Evolutionary conservation across 2,113 vertebrate species (phyloP), one percentile per base, ranked within the genome.

Genomic region (Piliocolobus tephrosceles): DNA sequence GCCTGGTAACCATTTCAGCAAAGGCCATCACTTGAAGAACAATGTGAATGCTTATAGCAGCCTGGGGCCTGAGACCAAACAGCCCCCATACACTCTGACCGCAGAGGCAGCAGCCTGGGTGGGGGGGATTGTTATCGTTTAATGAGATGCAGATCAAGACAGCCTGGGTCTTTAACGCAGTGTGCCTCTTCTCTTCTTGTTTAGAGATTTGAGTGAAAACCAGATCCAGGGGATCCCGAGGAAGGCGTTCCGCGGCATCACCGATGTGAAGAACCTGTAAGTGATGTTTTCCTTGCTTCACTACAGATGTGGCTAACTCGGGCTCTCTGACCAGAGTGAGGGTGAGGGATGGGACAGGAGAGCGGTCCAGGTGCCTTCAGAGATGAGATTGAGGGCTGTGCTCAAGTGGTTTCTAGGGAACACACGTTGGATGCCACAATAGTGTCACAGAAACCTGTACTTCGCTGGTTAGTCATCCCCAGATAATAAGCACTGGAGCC

Each of bases 151-250:
- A 82, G 93, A 97, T 89, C 93, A 95, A 96, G 92, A 16, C 20
- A 20, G 95, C 97, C 92, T 93, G 18, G 30, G 97, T 91, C 58
- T 47, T 94, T 98, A 98, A 98, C 47, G 32, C 6, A 4, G 6
- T 89, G 61, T 93, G 73, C 94, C 97, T 97, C 94, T 92, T 98
- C 75, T 98, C 97, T 75, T 90, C n/a, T 98, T 96, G 64, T 98
- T 90, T 98, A 99, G 99, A 98, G 99, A 99, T 98, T 99, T 99
- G 96, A 99, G 99, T 20, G 99, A 99, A 98, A 99, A 99, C 98
- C 99, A 99, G 99, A 99, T 99, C 89, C 99, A 99, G 99, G 99
- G 99, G n/a, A 98, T 99, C 98, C 99, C 99, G 12, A 99, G 99
- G 97, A 99, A 99, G 98, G 99, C 99, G 76, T 99, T 99, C 98